phyloP scores from a whole-genome alignment of 1,140 invertebrate species.

The Caenorhabditis remanei region DNA sequence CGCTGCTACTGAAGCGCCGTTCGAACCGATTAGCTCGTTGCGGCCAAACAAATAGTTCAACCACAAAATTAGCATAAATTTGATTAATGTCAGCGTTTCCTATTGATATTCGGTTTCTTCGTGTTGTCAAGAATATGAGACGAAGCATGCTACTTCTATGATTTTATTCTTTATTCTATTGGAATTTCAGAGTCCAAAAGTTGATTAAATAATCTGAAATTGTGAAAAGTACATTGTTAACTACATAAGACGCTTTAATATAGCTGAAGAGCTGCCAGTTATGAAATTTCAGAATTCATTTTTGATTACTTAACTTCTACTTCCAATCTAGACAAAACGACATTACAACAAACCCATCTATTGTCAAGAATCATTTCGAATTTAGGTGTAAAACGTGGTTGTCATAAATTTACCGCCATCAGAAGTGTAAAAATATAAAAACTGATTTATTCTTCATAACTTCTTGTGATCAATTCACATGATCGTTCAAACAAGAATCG shows the following conservation, averaged over 20 bases:
- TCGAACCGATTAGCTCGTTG: constrained; percentile 48
- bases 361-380: neutral
- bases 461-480: constrained; percentile 13
- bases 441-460: neutral
- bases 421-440: neutral
- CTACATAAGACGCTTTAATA: no score
- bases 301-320: no score
- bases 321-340: no score
- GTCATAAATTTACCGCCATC: neutral
- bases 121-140: neutral
- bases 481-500: neutral
- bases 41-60: constrained; percentile 44
- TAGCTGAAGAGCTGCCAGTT: no score
- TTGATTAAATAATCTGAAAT: no score
- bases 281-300: no score
- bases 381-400: neutral
- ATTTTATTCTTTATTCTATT: no score
- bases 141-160: neutral
- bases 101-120: constrained; percentile 19
- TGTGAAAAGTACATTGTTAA: no score
- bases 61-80: constrained; percentile 47
- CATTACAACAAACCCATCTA: no score
- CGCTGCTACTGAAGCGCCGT: neutral
- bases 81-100: constrained; percentile 45
- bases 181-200: no score